Evolutionary conservation across 2,888 invertebrate species (phyloP), one percentile per base, ranked within the genome.

Genomic region (Antheraea yamamai): DNA sequence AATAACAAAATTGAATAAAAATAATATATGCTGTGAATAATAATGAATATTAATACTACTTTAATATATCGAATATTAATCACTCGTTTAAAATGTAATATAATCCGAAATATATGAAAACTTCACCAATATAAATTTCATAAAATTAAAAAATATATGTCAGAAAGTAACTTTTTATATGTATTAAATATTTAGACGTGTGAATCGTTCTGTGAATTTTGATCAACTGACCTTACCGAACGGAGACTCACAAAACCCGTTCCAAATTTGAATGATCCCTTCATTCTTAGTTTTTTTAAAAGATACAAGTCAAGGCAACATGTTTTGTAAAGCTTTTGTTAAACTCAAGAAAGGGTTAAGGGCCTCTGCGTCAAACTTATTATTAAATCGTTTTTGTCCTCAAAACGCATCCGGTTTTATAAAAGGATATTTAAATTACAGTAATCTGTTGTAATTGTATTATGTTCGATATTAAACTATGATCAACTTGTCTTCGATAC

Each of bases 361-460:
- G 91, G 91, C 90, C 89, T 87, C 79, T 81, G 87, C 89, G 89
- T 89, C 90, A 89, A 92, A 92, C 90, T 91, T 94, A 91, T 93
- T 94, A 94, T 95, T 94, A 94, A 93, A 94, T 91, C 92, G 92
- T 95, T 94, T 94, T 94, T 94, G 92, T 94, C 93, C 93, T 91
- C 89, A 87, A 90, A 91, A 88, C 88, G 88, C 88, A 92, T 95
- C 94, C 94, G 93, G 94, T 90, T 81, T 87, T 86, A 90, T 90
- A 92, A 92, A 84, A 89, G 92, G 89, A 93, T 92, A 94, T 93
- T 89, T 93, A 94, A 94, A 94, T 94, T 92, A 93, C 89, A 87
- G 91, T 92, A 93, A 94, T 93, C 93, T 90, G 89, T 92, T 92
- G 93, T 94, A 93, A 94, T 94, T 94, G 93, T 93, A 94, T 94